A percentile compares a stretch with the other conserved stretches of the same genome.
phyloP scores from a whole-genome alignment of 2,888 invertebrate species.

The Tachina lurida region DNA sequence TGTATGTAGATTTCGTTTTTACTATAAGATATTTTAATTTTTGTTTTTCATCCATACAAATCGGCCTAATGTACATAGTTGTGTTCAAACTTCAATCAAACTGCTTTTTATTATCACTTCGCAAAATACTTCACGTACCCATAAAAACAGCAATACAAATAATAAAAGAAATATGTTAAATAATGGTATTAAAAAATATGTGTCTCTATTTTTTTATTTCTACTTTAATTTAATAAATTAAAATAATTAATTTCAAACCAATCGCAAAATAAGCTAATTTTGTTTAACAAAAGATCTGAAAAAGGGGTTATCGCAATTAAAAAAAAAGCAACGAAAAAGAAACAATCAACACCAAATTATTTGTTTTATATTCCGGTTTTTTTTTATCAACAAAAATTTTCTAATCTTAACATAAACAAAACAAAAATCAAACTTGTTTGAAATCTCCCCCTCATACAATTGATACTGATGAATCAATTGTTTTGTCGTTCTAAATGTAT shows the following conservation, averaged over 20 bases:
- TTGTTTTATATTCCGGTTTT: constrained; percentile 17
- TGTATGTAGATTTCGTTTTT: too few relatives aligned
- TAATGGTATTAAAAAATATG: too few relatives aligned
- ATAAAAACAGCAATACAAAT: too few relatives aligned
- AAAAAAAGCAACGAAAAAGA: constrained; percentile 16
- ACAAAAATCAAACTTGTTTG: constrained; percentile 36
- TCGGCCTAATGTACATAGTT: too few relatives aligned
- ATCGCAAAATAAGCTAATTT: constrained; percentile 10
- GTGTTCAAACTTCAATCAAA: too few relatives aligned
- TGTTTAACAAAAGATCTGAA: background rate
- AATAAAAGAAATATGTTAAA: too few relatives aligned
- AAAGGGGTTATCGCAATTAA: constrained; percentile 35
- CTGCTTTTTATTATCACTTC: too few relatives aligned
- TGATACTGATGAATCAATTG: constrained; percentile 15
- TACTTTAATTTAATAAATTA: constrained; percentile 11
- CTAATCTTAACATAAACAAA: constrained; percentile 14
- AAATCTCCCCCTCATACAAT: constrained; percentile 10
- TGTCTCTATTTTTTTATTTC: too few relatives aligned
- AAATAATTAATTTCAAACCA: constrained; percentile 13
- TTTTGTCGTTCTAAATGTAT: background rate
- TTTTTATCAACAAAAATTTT: constrained; percentile 26
- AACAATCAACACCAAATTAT: background rate
- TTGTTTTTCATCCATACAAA: too few relatives aligned
- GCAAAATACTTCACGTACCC: too few relatives aligned
- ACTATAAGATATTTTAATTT: too few relatives aligned